A percentile compares a stretch with the other conserved stretches of the same genome.
These are phyloP conservation scores for Troides aeacus DNA, from an alignment of 2,888 invertebrate genomes.

Conservation along the genomic window DNA sequence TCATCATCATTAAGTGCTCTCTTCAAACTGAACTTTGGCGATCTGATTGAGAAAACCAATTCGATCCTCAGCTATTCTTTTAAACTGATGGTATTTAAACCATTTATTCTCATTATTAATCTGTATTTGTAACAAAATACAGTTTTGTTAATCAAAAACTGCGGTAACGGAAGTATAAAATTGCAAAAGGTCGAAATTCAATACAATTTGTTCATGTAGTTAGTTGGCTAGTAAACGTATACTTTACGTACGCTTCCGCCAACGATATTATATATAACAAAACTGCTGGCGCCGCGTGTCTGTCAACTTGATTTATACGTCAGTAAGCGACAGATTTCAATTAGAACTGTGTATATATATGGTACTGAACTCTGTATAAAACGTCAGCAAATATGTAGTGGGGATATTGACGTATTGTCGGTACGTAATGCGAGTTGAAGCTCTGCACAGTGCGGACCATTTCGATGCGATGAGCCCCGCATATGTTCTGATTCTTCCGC, in stretches of 20 bases:
- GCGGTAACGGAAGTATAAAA: background rate
- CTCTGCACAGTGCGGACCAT: conserved; percentile 30
- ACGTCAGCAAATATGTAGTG: conserved; percentile 31
- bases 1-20: too few relatives aligned
- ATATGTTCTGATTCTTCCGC: conserved; percentile 16
- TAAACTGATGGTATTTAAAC: too few relatives aligned
- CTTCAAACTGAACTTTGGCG: too few relatives aligned
- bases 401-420: conserved; percentile 36
- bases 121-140: too few relatives aligned
- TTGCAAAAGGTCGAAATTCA: conserved; percentile 13
- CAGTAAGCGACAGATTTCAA: conserved; percentile 36
- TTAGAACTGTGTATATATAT: conserved; percentile 38
- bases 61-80: too few relatives aligned
- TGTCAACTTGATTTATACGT: conserved; percentile 30
- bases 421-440: conserved; percentile 24
- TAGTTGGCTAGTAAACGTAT: conserved; percentile 4
- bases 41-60: too few relatives aligned
- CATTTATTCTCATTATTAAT: too few relatives aligned
- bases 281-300: conserved; percentile 20
- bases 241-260: conserved; percentile 17
- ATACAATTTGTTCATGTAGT: conserved; percentile 4
- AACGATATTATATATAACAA: conserved; percentile 25
- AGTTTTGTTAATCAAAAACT: background rate
- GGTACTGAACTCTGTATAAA: conserved; percentile 7
- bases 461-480: conserved; percentile 30